These are phyloP conservation scores for Tetranychus urticae DNA, from an alignment of 1,140 invertebrate species.

Conservation along the genomic window DNA sequence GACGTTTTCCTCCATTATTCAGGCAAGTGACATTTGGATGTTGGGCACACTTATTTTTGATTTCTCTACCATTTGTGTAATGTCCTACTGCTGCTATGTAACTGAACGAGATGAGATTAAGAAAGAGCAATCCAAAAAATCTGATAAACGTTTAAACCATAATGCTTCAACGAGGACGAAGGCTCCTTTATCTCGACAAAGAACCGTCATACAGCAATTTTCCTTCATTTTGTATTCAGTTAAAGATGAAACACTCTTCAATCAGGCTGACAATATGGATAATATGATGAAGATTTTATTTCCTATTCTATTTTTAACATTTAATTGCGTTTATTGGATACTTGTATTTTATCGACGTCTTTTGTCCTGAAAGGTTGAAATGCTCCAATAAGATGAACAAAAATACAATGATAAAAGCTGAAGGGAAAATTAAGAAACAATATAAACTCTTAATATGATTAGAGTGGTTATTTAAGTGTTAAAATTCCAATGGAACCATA, in stretches of 20 bases:
- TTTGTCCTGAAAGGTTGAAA: background rate
- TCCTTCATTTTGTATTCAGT: background rate
- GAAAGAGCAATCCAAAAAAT: background rate
- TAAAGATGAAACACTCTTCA: background rate
- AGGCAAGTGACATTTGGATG: conserved; percentile 1
- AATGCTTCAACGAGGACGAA: too few relatives aligned
- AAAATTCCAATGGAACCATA: too few relatives aligned
- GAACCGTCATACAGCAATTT: background rate
- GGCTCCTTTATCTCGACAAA: background rate
- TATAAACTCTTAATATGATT: too few relatives aligned
- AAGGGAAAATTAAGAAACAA: too few relatives aligned
- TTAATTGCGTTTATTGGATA: background rate
- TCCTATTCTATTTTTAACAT: background rate
- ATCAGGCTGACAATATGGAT: background rate
- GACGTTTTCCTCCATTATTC: background rate
- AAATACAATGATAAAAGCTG: too few relatives aligned
- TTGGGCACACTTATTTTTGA: background rate
- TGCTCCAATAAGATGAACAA: background rate
- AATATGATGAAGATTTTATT: background rate
- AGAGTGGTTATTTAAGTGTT: too few relatives aligned
- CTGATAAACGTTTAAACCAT: too few relatives aligned
- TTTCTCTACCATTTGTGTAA: background rate
- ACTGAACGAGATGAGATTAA: background rate
- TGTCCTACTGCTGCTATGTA: background rate
- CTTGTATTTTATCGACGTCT: background rate